Base-by-base conservation (phyloP, 2,113 vertebrate genomes). In the Syrrhaptes paradoxus region DNA sequence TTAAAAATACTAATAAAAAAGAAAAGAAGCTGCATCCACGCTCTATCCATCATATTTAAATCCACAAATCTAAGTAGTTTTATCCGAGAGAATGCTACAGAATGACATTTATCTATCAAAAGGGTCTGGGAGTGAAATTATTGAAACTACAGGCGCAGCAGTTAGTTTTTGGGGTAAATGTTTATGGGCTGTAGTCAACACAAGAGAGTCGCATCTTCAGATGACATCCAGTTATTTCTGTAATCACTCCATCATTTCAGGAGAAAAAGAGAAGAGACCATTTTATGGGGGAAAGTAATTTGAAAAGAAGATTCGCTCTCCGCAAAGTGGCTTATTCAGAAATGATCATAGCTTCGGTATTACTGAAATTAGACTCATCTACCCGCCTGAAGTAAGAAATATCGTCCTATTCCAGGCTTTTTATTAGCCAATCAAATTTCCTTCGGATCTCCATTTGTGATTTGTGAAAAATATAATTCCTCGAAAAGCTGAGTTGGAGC, bases 351-450 rank as follows among this genome's bases (percentile, higher is more conserved):
- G 95, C 95, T 91, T 67, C 70, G 95, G 96, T 79, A 98, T 98
- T 97, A 97, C 96, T 62, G 66, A 96, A 98, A 98, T 98, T 97
- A 97, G 96, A 85, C 91, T 94, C 96, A 96, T 97, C 98, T 81
- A 62, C 90, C 96, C 89, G 97, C 97, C 97, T 94, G 97, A 74
- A 98, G 96, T 97, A 97, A 98, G 97, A 97, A 97, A 97, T 97
- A 97, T 97, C 97, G 94, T 90, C 89, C 92, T 94, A 98, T 98
- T 97, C 97, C 96, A 85, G 63, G 96, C 96, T 98, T 97, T 98
- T 98, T 98, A 98, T 98, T 98, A 98, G 97, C 97, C 98, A 97
- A 98, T 98, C 98, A 97, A 98, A 98, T 97, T 98, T 97, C 96
- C 96, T 98, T 97, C 97, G 93, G 97, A 97, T 97, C 97, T 93